Evolutionary conservation across 64 coral and sea anemone genomes (phyloP).

Genomic region (Acropora yongei): DNA sequence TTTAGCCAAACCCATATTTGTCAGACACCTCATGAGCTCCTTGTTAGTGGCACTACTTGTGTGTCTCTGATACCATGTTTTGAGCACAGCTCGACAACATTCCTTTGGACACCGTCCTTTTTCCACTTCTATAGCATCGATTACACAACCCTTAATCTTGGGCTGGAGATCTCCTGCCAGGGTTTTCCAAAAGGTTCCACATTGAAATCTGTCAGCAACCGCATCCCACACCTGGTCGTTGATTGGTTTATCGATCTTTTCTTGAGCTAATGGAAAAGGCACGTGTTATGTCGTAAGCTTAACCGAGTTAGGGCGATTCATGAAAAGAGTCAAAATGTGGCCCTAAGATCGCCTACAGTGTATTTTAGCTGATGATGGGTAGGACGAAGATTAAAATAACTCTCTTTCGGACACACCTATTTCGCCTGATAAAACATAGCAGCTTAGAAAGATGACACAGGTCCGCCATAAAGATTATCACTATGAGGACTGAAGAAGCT

Average conservation of each 20-base stretch:
- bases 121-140: background rate
- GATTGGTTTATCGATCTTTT: background rate
- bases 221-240: background rate
- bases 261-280: background rate
- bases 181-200: background rate
- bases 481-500: too few relatives aligned
- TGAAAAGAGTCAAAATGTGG: too few relatives aligned
- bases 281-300: too few relatives aligned
- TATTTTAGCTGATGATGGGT: too few relatives aligned
- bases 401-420: too few relatives aligned
- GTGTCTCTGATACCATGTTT: background rate
- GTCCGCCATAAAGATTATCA: too few relatives aligned
- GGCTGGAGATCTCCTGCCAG: background rate
- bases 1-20: slow-evolving; percentile 14
- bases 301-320: too few relatives aligned
- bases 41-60: background rate
- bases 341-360: too few relatives aligned
- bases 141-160: background rate
- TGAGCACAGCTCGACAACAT: background rate
- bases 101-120: background rate
- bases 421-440: too few relatives aligned
- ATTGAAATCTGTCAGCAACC: background rate
- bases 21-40: slow-evolving; percentile 6
- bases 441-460: too few relatives aligned
- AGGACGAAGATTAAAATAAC: too few relatives aligned